Percentiles rank a stretch among this genome's conserved stretches.
These are phyloP conservation scores for Drosophila simulans DNA, from an alignment of 1,140 invertebrate species.

Conservation along the genomic window DNA sequence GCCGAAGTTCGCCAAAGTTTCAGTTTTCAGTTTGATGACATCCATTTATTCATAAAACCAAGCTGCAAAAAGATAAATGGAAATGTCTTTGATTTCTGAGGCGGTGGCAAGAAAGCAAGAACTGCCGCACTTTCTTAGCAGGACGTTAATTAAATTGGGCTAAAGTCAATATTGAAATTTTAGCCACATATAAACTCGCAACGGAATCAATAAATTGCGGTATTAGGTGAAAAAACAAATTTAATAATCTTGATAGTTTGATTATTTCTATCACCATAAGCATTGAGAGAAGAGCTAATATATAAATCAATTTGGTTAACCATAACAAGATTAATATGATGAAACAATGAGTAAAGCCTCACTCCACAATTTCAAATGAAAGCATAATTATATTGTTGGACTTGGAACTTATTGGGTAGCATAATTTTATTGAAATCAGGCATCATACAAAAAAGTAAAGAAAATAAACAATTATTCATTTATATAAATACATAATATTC, in stretches of 20 bases:
- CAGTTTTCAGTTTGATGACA: conserved; percentile 38
- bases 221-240: not conserved
- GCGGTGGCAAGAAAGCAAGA: conserved; percentile 1
- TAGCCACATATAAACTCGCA: not conserved
- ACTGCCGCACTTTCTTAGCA: not conserved
- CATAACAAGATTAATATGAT: not conserved
- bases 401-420: too few relatives aligned
- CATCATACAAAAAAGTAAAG: too few relatives aligned
- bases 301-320: not conserved
- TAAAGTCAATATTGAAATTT: not conserved
- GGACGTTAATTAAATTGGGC: conserved; percentile 6
- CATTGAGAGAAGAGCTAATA: not conserved
- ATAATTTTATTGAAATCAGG: too few relatives aligned
- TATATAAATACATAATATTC: too few relatives aligned
- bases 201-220: too few relatives aligned
- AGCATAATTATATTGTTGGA: too few relatives aligned
- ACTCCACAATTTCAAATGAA: not conserved
- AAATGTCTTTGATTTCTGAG: conserved; percentile 17
- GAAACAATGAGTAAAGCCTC: too few relatives aligned
- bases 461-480: too few relatives aligned
- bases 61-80: conserved; percentile 34
- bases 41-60: conserved; percentile 43
- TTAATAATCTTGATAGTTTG: not conserved
- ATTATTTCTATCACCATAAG: not conserved
- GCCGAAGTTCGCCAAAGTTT: conserved; percentile 39